A percentile compares a stretch with the other conserved stretches of the same genome.
phyloP scores from a whole-genome alignment of 2,888 invertebrate genomes.

The Eristalis intricaria region DNA sequence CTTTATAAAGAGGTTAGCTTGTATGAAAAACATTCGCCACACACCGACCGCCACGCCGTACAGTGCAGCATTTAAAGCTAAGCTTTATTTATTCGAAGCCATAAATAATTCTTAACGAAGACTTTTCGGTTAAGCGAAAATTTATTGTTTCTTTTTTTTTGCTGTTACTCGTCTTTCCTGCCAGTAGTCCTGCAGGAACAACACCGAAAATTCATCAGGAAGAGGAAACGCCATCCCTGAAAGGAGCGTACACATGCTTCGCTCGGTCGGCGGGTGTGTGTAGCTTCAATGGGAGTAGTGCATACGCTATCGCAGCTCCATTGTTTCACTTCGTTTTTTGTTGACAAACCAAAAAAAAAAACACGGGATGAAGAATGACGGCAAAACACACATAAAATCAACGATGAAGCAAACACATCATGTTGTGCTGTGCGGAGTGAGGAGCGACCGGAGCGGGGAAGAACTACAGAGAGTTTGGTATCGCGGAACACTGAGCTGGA shows the following conservation, averaged over 20 bases:
- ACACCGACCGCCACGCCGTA: slow-evolving; percentile 43
- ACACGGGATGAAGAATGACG: slow-evolving; percentile 40
- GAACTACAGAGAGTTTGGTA: neutral
- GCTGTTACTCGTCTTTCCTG: slow-evolving; percentile 11
- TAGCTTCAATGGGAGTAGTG: slow-evolving; percentile 20
- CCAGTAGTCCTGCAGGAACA: slow-evolving; percentile 35
- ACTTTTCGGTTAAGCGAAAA: slow-evolving; percentile 71
- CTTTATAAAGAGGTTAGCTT: slow-evolving; percentile 70
- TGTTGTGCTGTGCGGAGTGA: neutral
- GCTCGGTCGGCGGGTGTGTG: slow-evolving; percentile 3
- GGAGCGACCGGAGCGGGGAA: neutral
- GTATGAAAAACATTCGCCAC: slow-evolving; percentile 63
- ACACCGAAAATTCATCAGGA: slow-evolving; percentile 54
- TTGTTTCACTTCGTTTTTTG: slow-evolving; percentile 48
- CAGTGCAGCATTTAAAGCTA: slow-evolving; percentile 74
- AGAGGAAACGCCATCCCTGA: slow-evolving; percentile 30
- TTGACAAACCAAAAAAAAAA: slow-evolving; percentile 48
- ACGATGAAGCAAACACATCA: slow-evolving; percentile 12
- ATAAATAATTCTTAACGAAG: slow-evolving; percentile 76
- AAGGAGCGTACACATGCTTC: slow-evolving; percentile 33
- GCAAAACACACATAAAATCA: slow-evolving; percentile 52
- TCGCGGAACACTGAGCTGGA: slow-evolving; percentile 16
- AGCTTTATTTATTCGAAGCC: slow-evolving; percentile 76
- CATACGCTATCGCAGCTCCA: slow-evolving; percentile 49
- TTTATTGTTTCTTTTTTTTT: slow-evolving; percentile 54